phyloP scores from a whole-genome alignment of 2,888 invertebrate genomes.

The Thelaira solivaga region DNA sequence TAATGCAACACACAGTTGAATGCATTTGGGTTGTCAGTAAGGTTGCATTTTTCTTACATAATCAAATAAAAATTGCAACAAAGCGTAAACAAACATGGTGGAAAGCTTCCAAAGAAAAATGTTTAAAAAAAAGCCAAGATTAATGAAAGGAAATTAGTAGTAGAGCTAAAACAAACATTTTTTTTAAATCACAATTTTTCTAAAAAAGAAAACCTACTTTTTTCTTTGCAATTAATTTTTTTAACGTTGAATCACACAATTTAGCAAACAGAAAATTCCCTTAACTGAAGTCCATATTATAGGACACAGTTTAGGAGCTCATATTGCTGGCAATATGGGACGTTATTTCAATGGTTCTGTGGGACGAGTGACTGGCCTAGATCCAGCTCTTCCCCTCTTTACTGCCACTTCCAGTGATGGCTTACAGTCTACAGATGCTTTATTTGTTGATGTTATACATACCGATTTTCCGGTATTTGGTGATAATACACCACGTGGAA shows the following conservation, averaged over 20 bases:
- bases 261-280: slow-evolving; percentile 65
- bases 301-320: slow-evolving; percentile 76
- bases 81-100: no score
- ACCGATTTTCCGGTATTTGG: slow-evolving; percentile 75
- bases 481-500: slow-evolving; percentile 72
- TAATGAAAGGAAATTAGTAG: no score
- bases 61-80: no score
- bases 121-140: no score
- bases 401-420: slow-evolving; percentile 69
- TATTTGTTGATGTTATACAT: slow-evolving; percentile 76
- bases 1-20: no score
- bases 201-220: no score
- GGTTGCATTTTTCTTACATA: no score
- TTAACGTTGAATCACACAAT: no score
- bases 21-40: no score
- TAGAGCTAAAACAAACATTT: no score
- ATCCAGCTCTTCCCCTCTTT: slow-evolving; percentile 76
- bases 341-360: slow-evolving; percentile 72
- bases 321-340: slow-evolving; percentile 73
- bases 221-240: not conserved
- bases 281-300: slow-evolving; percentile 70
- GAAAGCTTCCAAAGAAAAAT: no score
- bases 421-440: slow-evolving; percentile 68
- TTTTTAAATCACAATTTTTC: no score
- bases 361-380: slow-evolving; percentile 74